phyloP scores from a whole-genome alignment of 1,140 invertebrate species.

The Vanessa atalanta region DNA sequence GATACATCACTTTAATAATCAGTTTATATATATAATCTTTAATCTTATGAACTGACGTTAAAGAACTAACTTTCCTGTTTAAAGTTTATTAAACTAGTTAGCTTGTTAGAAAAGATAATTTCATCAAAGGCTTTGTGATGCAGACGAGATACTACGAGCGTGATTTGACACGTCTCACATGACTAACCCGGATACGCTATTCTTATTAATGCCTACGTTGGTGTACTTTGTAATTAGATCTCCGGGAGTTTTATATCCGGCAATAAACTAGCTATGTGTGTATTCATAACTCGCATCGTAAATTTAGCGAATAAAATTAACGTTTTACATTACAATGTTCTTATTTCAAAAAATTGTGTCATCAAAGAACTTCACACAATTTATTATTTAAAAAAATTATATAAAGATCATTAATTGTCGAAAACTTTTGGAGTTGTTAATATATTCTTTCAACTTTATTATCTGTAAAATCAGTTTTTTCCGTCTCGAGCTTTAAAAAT shows the following conservation, averaged over 20 bases:
- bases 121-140: background rate
- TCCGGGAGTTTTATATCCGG: background rate
- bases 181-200: background rate
- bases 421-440: too few relatives aligned
- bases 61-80: background rate
- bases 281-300: background rate
- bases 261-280: background rate
- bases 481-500: too few relatives aligned
- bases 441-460: too few relatives aligned
- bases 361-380: too few relatives aligned
- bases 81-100: background rate
- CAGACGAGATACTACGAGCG: constrained; percentile 9
- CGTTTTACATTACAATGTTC: too few relatives aligned
- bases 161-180: constrained; percentile 18
- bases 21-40: background rate
- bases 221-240: background rate
- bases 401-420: too few relatives aligned
- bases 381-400: too few relatives aligned
- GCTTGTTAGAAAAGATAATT: constrained; percentile 4
- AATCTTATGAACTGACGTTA: background rate
- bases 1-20: too few relatives aligned
- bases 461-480: too few relatives aligned
- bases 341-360: too few relatives aligned
- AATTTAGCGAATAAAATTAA: too few relatives aligned
- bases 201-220: constrained; percentile 1